Conservation (phyloP, 2,113 vertebrate genomes). For the Scomber japonicus region DNA sequence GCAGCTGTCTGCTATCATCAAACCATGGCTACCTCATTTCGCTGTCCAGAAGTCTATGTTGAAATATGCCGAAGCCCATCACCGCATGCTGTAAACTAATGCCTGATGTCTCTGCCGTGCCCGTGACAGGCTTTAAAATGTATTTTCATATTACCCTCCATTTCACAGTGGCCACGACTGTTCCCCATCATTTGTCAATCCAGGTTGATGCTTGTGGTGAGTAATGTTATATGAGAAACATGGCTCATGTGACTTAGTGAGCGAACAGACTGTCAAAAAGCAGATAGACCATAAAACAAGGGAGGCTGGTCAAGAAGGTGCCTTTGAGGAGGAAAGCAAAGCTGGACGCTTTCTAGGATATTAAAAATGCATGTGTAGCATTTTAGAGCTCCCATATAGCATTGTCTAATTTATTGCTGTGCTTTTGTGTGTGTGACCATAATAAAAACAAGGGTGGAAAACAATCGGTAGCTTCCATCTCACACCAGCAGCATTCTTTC, state of each 20-base stretch:
- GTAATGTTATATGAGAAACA: slow-evolving; percentile 41
- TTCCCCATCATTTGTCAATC: slow-evolving; percentile 64
- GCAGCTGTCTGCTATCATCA: slow-evolving; percentile 60
- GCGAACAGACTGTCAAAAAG: slow-evolving; percentile 52
- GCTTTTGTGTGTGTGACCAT: slow-evolving; percentile 18
- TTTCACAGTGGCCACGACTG: slow-evolving; percentile 56
- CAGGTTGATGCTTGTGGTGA: slow-evolving; percentile 51
- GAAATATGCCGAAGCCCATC: slow-evolving; percentile 61
- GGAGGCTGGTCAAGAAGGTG: slow-evolving; percentile 40
- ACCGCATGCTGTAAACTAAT: slow-evolving; percentile 36
- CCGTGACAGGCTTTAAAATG: slow-evolving; percentile 69
- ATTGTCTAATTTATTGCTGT: slow-evolving; percentile 25
- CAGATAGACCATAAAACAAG: slow-evolving; percentile 51
- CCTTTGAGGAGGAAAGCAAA: slow-evolving; percentile 45
- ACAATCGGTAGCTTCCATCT: background rate
- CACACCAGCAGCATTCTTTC: background rate
- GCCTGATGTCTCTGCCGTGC: slow-evolving; percentile 29
- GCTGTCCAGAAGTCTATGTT: slow-evolving; percentile 54
- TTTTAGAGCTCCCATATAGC: slow-evolving; percentile 8
- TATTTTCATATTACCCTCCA: slow-evolving; percentile 68
- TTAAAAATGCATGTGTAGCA: slow-evolving; percentile 34
- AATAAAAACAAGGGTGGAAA: background rate
- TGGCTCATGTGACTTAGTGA: slow-evolving; percentile 34
- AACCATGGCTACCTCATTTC: slow-evolving; percentile 60
- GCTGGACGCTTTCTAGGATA: slow-evolving; percentile 16